A percentile compares a stretch with the other conserved stretches of the same genome.
phyloP scores from a whole-genome alignment of 2,113 vertebrate genomes.

The Enhydra lutris region DNA sequence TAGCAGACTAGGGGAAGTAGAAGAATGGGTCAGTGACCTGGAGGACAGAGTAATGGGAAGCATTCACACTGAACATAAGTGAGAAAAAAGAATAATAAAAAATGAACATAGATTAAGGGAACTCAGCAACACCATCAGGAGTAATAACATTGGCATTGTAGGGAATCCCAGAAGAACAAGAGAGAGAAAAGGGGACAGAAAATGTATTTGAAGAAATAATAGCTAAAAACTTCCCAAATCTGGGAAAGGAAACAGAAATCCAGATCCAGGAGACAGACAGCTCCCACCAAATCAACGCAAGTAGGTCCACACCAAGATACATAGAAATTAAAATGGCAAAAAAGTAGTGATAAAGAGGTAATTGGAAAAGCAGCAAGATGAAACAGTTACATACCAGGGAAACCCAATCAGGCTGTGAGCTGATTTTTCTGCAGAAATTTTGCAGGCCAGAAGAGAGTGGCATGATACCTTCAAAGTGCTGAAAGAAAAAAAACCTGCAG shows the following conservation, averaged over 20 bases:
- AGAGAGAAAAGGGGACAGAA: background rate
- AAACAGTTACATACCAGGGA: background rate
- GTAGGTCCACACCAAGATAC: background rate
- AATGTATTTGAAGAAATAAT: background rate
- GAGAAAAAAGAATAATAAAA: background rate
- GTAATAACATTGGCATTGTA: background rate
- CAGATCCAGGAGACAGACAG: background rate
- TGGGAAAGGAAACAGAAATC: background rate
- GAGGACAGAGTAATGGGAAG: background rate
- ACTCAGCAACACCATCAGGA: background rate
- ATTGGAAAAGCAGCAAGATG: background rate
- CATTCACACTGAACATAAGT: background rate
- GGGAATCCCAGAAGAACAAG: background rate
- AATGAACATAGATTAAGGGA: background rate
- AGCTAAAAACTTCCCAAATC: background rate
- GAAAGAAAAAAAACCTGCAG: background rate
- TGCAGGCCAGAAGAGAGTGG: background rate
- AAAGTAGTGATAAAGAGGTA: background rate
- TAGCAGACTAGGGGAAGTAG: background rate
- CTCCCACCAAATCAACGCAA: background rate
- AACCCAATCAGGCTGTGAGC: background rate
- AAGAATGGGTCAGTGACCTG: background rate
- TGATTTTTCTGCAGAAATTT: background rate
- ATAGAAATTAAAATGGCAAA: background rate
- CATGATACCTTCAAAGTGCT: background rate